Conservation (phyloP, 92 coral and sea anemone genomes). For the Heliopora coerulea region DNA sequence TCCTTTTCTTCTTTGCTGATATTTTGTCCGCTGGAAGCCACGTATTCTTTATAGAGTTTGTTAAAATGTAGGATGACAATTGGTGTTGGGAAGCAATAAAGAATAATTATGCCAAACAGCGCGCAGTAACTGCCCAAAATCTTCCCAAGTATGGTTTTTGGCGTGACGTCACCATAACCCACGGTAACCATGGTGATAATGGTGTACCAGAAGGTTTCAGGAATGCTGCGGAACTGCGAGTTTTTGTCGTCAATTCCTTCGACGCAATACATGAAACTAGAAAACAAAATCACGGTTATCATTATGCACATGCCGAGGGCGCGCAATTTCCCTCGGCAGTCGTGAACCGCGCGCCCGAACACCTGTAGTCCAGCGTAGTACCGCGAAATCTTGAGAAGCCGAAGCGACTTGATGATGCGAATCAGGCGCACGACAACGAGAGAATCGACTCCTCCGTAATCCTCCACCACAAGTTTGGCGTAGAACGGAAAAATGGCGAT, state of each 20-base stretch:
- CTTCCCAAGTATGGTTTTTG: constrained; percentile 73
- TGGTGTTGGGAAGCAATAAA: constrained; percentile 92
- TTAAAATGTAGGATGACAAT: constrained; percentile 82
- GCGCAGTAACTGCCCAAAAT: constrained; percentile 84
- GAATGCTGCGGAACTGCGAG: constrained; percentile 75
- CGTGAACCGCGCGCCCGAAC: constrained; percentile 74
- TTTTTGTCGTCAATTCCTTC: constrained; percentile 57
- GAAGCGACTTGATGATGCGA: constrained; percentile 70
- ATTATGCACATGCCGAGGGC: constrained; percentile 63
- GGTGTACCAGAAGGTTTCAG: constrained; percentile 90
- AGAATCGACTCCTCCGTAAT: constrained; percentile 58
- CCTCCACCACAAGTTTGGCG: constrained; percentile 41
- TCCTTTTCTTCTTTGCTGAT: constrained; percentile 27
- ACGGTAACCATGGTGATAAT: constrained; percentile 95
- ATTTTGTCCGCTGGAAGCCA: constrained; percentile 28
- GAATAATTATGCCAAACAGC: constrained; percentile 74
- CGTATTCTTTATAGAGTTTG: constrained; percentile 59
- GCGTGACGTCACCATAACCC: constrained; percentile 86
- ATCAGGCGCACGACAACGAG: constrained; percentile 72
- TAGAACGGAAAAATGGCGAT: constrained; percentile 81
- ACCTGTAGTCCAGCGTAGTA: constrained; percentile 85
- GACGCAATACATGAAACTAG: constrained; percentile 63
- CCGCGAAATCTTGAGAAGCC: constrained; percentile 83
- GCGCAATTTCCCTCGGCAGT: constrained; percentile 72
- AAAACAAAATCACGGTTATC: constrained; percentile 69